A percentile compares a stretch with the other conserved stretches of the same genome.
Evolutionary conservation across 64 coral and sea anemone genomes (phyloP).

Genomic region (Orbicella faveolata): DNA sequence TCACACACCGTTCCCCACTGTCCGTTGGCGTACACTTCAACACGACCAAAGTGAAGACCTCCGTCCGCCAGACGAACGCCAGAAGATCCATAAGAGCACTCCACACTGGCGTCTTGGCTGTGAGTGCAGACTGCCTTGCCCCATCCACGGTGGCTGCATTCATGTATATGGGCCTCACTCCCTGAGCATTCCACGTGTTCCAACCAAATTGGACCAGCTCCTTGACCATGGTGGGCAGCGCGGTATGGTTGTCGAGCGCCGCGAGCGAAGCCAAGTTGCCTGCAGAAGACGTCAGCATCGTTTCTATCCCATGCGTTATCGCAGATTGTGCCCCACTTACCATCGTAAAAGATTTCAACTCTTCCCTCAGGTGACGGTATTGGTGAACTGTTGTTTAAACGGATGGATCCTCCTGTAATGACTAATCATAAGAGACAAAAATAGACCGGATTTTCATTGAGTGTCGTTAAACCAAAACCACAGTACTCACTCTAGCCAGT

Average conservation of each 20-base stretch:
- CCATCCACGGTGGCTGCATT: background rate
- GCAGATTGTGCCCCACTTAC: background rate
- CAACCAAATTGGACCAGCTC: slow-evolving; percentile 10
- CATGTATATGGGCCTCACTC: background rate
- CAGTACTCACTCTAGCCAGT: too few species aligned
- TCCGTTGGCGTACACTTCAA: slow-evolving; percentile 21
- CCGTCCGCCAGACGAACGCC: background rate
- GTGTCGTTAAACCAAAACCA: too few species aligned
- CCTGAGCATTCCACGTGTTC: slow-evolving; percentile 1
- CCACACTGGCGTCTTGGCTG: background rate
- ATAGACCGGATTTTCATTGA: too few species aligned
- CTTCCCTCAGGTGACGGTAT: background rate
- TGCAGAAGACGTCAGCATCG: background rate
- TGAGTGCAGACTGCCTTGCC: background rate
- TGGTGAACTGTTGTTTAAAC: background rate
- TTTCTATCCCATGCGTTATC: background rate
- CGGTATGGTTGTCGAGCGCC: background rate
- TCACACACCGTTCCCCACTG: slow-evolving; percentile 20
- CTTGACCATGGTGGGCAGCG: background rate
- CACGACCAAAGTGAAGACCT: background rate
- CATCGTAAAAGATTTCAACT: background rate
- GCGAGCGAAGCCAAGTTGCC: background rate
- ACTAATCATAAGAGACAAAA: background rate
- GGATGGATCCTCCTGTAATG: background rate
- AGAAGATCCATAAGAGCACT: background rate